These are phyloP conservation scores for Arenaria interpres DNA, from an alignment of 2,113 vertebrate species.

Conservation along the genomic window DNA sequence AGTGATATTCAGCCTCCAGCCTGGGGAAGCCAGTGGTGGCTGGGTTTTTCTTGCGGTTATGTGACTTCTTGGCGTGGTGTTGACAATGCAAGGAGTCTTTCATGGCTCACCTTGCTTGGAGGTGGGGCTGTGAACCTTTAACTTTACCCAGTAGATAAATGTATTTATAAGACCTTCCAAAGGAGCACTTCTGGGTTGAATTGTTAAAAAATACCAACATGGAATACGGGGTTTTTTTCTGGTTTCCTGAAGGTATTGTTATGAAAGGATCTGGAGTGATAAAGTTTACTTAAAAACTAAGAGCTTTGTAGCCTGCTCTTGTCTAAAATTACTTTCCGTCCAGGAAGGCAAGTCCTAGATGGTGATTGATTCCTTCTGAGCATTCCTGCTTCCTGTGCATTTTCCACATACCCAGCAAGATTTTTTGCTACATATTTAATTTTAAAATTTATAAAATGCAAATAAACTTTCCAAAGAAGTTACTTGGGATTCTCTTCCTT, in stretches of 20 bases:
- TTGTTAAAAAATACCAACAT: not conserved
- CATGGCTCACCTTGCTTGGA: not conserved
- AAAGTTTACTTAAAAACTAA: not conserved
- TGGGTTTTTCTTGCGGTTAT: not conserved
- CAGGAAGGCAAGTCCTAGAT: not conserved
- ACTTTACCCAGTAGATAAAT: not conserved
- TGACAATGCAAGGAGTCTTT: not conserved
- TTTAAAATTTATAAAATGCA: not conserved
- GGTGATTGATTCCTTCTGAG: not conserved
- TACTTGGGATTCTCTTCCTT: not conserved
- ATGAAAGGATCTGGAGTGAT: not conserved
- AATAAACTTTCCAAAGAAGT: not conserved
- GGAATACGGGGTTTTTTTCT: not conserved
- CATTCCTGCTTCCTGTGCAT: not conserved
- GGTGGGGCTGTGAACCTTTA: not conserved
- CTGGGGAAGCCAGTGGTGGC: not conserved
- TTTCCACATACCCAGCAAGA: not conserved
- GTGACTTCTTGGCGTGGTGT: not conserved
- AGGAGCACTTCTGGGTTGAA: not conserved
- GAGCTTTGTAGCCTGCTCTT: not conserved
- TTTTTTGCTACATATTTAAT: not conserved
- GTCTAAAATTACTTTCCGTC: not conserved
- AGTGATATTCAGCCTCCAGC: not conserved
- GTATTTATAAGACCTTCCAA: not conserved
- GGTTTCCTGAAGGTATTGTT: not conserved